Percentiles rank a stretch among this genome's conserved stretches.
Conservation (phyloP, 30 jellyfish, hydroid and myxozoan genomes). For the Pseudorhiza aurosa region DNA sequence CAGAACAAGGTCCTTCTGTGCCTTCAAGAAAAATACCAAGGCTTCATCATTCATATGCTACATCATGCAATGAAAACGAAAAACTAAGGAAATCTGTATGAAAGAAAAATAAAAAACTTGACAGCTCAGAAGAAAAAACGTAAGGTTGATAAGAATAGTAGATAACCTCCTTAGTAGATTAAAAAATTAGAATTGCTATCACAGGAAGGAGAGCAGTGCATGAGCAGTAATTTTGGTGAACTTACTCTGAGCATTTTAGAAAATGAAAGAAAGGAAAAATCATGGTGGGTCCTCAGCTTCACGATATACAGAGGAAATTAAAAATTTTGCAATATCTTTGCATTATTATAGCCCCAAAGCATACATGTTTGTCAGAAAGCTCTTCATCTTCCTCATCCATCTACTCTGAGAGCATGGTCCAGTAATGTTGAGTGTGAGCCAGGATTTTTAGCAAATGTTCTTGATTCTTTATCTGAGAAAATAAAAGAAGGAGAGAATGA, state of each 20-base stretch:
- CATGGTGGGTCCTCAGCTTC: conserved; percentile 2
- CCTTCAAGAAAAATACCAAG: neutral
- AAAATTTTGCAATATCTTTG: conserved; percentile 24
- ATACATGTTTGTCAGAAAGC: too few species aligned
- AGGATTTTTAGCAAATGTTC: conserved; percentile 28
- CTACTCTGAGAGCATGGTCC: conserved; percentile 47
- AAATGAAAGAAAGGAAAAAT: conserved; percentile 4
- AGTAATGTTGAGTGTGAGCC: conserved; percentile 42
- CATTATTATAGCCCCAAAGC: conserved; percentile 37
- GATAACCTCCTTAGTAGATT: neutral
- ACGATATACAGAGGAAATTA: conserved; percentile 5
- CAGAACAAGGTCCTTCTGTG: too few species aligned
- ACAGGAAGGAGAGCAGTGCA: neutral
- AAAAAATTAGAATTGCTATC: neutral
- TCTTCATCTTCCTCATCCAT: conserved; percentile 45
- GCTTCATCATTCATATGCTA: conserved; percentile 1
- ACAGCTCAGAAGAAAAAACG: neutral
- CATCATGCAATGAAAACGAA: neutral
- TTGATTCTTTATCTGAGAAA: neutral
- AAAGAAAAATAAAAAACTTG: conserved; percentile 8
- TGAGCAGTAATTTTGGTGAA: conserved; percentile 5
- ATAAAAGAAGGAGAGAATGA: conserved; percentile 17
- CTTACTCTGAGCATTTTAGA: neutral
- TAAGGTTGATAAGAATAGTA: neutral
- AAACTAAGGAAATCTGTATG: neutral